Percentiles rank a stretch among this genome's conserved stretches.
Evolutionary conservation across 2,797 vertebrate genomes (phyloP).

Genomic region (Emydoidea blandingii): DNA sequence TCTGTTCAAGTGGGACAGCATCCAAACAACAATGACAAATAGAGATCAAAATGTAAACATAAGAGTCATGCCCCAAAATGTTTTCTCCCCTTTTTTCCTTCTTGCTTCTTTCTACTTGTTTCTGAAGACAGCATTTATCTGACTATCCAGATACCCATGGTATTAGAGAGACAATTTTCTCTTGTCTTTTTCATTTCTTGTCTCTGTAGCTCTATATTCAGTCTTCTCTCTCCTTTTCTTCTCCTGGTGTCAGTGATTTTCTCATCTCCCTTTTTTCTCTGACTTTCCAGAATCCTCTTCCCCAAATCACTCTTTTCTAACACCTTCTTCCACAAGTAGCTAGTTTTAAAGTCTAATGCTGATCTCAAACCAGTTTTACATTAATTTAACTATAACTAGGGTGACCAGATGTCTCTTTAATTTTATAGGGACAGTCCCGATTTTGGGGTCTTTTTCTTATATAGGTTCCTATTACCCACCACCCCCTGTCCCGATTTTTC

Average conservation of each 20-base stretch:
- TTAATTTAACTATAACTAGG: neutral
- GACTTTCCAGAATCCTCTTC: neutral
- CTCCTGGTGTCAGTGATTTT: neutral
- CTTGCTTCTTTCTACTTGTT: neutral
- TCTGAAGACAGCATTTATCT: fast-evolving
- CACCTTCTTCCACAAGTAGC: neutral
- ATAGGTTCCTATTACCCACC: no score
- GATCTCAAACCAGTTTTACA: neutral
- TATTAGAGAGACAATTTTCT: neutral
- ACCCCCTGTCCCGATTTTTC: no score
- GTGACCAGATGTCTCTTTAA: no score
- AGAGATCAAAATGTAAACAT: conserved; percentile 53
- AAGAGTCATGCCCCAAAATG: conserved; percentile 26
- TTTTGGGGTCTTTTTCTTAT: no score
- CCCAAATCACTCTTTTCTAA: neutral
- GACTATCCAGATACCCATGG: neutral
- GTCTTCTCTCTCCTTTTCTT: neutral
- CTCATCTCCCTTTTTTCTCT: neutral
- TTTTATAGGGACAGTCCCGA: no score
- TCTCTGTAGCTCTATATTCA: neutral
- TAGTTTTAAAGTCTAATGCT: neutral
- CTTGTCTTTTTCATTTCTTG: neutral
- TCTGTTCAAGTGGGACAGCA: conserved; percentile 49
- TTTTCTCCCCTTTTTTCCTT: neutral
- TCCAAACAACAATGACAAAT: conserved; percentile 47